Evolutionary conservation across 2,888 invertebrate genomes (phyloP).

Genomic region (Suillia variegata): DNA sequence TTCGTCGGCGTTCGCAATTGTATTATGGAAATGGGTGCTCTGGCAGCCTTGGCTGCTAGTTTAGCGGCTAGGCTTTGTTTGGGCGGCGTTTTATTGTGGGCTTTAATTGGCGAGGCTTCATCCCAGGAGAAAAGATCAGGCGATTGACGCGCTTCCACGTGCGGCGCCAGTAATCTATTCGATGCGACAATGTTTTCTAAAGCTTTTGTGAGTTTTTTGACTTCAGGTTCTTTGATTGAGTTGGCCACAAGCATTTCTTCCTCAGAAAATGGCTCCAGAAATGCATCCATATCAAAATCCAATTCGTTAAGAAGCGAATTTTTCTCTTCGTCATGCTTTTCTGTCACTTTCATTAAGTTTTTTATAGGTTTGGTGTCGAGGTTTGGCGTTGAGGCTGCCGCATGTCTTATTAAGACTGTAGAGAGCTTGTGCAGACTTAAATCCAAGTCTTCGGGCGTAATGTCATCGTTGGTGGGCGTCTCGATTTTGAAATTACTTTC

Average conservation of each 20-base stretch:
- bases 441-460: conserved; percentile 10
- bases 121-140: conserved; percentile 45
- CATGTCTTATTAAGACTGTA: too few species aligned
- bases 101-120: conserved; percentile 32
- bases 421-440: not conserved
- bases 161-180: too few species aligned
- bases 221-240: not conserved
- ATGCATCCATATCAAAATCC: conserved; percentile 61
- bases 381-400: not conserved
- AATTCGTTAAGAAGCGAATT: conserved; percentile 25
- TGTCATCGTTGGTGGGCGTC: conserved; percentile 6
- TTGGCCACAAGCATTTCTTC: conserved; percentile 41
- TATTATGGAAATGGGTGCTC: too few species aligned
- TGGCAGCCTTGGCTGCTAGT: too few species aligned
- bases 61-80: conserved; percentile 34
- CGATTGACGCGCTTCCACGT: conserved; percentile 34
- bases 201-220: too few species aligned
- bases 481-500: too few species aligned
- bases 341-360: not conserved
- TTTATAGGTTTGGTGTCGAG: not conserved
- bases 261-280: conserved; percentile 64
- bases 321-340: not conserved
- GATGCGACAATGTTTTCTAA: too few species aligned
- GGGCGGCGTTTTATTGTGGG: not conserved
- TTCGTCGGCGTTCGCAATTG: too few species aligned